These are phyloP conservation scores for Dromas ardeola DNA, from an alignment of 2,113 vertebrate species.

Conservation along the genomic window DNA sequence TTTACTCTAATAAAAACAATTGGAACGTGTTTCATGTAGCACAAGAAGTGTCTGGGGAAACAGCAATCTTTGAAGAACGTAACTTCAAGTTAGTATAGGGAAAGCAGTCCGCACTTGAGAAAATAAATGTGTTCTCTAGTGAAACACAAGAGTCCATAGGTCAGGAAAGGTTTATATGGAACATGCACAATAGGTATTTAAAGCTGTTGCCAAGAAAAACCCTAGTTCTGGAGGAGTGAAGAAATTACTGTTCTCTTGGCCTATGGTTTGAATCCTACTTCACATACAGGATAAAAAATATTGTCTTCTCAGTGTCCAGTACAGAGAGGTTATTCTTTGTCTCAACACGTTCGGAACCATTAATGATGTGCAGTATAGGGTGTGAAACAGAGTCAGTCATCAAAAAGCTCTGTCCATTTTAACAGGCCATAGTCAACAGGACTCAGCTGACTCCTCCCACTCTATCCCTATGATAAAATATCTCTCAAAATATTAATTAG, in stretches of 20 bases:
- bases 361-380: not conserved
- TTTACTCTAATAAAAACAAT: not conserved
- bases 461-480: not conserved
- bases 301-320: not conserved
- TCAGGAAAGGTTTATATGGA: not conserved
- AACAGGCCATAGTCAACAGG: not conserved
- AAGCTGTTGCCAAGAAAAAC: not conserved
- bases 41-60: not conserved
- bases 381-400: not conserved
- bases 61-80: not conserved
- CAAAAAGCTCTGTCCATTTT: not conserved
- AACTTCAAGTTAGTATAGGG: not conserved
- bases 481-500: not conserved
- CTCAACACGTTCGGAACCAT: not conserved
- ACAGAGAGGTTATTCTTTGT: not conserved
- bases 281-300: not conserved
- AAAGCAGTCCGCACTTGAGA: not conserved
- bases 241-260: not conserved
- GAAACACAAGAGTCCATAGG: not conserved
- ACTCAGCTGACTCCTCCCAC: not conserved
- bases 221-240: not conserved
- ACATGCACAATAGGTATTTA: not conserved
- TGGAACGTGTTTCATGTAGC: not conserved
- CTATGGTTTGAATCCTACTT: not conserved
- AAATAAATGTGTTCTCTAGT: not conserved